phyloP scores from a whole-genome alignment of 2,888 invertebrate species.

The Heliconius hortense region DNA sequence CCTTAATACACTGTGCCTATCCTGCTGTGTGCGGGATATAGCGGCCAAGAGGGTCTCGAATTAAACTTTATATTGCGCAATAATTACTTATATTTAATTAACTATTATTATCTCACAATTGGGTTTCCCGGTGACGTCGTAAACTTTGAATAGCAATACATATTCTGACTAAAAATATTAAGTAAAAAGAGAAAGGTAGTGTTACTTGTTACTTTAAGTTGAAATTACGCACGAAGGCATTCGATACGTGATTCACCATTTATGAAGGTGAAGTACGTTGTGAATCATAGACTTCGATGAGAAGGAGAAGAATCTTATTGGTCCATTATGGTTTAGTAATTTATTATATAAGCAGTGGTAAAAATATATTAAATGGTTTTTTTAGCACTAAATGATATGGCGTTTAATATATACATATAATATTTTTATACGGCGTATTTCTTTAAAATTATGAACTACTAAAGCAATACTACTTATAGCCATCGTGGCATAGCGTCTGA shows the following conservation, averaged over 20 bases:
- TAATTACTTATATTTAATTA: background rate
- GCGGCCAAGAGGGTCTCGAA: no score
- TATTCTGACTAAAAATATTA: background rate
- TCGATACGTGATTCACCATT: constrained; percentile 11
- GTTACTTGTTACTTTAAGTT: constrained; percentile 13
- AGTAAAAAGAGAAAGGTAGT: constrained; percentile 19
- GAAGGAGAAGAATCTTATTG: background rate
- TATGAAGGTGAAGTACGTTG: constrained; percentile 1
- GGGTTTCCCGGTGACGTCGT: constrained; percentile 16
- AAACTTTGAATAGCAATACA: background rate
- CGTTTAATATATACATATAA: no score
- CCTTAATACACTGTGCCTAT: no score
- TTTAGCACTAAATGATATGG: no score
- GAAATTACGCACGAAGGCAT: constrained; percentile 17
- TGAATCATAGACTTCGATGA: constrained; percentile 2
- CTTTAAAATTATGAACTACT: no score
- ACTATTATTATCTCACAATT: background rate
- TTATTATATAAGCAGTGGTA: no score
- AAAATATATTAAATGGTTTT: no score
- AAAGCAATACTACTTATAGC: no score
- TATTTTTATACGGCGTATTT: no score
- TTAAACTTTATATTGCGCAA: background rate
- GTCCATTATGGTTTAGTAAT: background rate
- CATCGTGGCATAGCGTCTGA: no score
- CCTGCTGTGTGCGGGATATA: no score